phyloP scores from a whole-genome alignment of 1,140 invertebrate genomes.

The Drosophila erecta region DNA sequence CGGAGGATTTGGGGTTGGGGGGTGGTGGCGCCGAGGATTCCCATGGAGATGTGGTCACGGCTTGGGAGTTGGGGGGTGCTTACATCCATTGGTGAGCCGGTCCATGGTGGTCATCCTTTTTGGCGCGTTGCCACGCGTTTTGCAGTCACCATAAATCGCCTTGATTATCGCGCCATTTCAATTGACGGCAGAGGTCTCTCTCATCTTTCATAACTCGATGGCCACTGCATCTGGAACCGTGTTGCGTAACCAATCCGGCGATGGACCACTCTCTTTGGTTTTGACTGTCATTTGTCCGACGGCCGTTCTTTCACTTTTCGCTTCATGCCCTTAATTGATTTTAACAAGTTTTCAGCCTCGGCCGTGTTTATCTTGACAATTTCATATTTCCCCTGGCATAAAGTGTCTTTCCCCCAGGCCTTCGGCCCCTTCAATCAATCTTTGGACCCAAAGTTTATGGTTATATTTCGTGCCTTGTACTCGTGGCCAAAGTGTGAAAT shows the following conservation, averaged over 20 bases:
- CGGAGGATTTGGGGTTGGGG: neutral
- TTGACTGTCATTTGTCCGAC: slow-evolving; percentile 55
- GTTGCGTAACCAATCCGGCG: slow-evolving; percentile 45
- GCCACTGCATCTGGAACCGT: slow-evolving; percentile 38
- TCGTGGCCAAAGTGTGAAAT: slow-evolving; percentile 56
- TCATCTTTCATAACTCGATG: slow-evolving; percentile 60
- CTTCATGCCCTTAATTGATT: slow-evolving; percentile 67
- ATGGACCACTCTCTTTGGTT: slow-evolving; percentile 16
- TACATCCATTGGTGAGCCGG: slow-evolving; percentile 22
- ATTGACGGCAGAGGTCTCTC: slow-evolving; percentile 34
- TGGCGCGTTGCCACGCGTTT: slow-evolving; percentile 60
- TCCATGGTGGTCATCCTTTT: slow-evolving; percentile 59
- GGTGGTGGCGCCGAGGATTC: slow-evolving; percentile 22
- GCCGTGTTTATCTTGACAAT: slow-evolving; percentile 42
- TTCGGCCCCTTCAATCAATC: slow-evolving; percentile 53
- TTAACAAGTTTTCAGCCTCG: slow-evolving; percentile 52
- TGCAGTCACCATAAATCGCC: slow-evolving; percentile 68
- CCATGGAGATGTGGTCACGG: slow-evolving; percentile 18
- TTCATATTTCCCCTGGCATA: slow-evolving; percentile 34
- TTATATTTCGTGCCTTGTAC: slow-evolving; percentile 31
- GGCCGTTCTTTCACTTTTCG: slow-evolving; percentile 66
- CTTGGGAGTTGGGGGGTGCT: slow-evolving; percentile 3
- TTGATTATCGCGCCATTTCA: slow-evolving; percentile 68
- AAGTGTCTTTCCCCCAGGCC: slow-evolving; percentile 37
- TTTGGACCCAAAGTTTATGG: slow-evolving; percentile 48